phyloP scores from a whole-genome alignment of 2,113 vertebrate species.

The Amia ocellicauda region DNA sequence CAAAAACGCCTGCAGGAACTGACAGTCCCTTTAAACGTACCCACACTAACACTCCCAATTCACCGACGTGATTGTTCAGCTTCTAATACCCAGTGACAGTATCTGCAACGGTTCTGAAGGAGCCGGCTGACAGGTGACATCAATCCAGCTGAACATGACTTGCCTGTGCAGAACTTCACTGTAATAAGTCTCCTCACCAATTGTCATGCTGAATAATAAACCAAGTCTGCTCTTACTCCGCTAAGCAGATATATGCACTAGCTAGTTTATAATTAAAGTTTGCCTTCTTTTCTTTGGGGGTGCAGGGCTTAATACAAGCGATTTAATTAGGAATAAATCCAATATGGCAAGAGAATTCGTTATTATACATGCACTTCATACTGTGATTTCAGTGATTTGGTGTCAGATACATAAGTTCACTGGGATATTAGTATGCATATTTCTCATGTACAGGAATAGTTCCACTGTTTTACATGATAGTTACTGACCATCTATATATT shows the following conservation, averaged over 20 bases:
- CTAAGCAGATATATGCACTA: background rate
- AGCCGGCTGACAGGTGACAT: constrained; percentile 8
- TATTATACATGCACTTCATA: too few species aligned
- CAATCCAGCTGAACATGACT: background rate
- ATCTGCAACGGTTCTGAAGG: background rate
- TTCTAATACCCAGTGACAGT: background rate
- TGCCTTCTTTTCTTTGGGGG: background rate
- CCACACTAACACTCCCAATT: background rate
- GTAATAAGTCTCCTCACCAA: background rate
- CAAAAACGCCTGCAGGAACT: too few species aligned
- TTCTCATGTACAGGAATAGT: too few species aligned
- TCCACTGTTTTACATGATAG: too few species aligned
- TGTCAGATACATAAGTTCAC: background rate
- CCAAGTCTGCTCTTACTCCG: background rate
- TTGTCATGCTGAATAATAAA: constrained; percentile 7
- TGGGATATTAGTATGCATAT: background rate
- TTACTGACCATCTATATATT: too few species aligned
- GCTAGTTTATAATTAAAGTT: background rate
- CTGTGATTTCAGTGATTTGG: background rate
- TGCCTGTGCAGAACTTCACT: background rate
- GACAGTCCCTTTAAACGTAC: background rate
- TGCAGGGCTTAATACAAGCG: background rate
- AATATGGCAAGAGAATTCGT: too few species aligned
- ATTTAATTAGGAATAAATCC: background rate
- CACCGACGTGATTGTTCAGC: background rate